Evolutionary conservation across 2,888 invertebrate genomes (phyloP).

Genomic region (Macaria notata): DNA sequence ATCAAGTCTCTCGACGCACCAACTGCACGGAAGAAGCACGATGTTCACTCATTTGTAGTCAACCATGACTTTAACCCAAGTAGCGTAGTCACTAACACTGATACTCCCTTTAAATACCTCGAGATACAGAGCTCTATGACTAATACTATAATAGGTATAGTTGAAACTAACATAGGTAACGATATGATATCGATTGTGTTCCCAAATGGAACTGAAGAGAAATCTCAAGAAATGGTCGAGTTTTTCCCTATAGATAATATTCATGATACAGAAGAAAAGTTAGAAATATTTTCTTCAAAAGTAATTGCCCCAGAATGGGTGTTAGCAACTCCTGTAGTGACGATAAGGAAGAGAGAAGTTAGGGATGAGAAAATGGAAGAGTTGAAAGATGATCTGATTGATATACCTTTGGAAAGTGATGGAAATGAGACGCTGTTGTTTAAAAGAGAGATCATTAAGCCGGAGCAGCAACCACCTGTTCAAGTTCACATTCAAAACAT

Average conservation of each 20-base stretch:
- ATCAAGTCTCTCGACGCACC: slow-evolving; percentile 77
- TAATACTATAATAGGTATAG: not conserved
- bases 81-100: slow-evolving; percentile 41
- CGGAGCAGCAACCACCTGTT: slow-evolving; percentile 81
- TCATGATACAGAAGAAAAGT: slow-evolving; percentile 35
- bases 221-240: slow-evolving; percentile 34
- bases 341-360: slow-evolving; percentile 62
- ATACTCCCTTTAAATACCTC: slow-evolving; percentile 56
- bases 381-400: slow-evolving; percentile 61
- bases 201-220: slow-evolving; percentile 21
- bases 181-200: slow-evolving; percentile 29
- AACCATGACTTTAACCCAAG: slow-evolving; percentile 57
- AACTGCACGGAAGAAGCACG: slow-evolving; percentile 71
- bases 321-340: slow-evolving; percentile 62
- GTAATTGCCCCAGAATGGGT: slow-evolving; percentile 65
- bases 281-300: slow-evolving; percentile 56
- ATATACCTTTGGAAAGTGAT: slow-evolving; percentile 68
- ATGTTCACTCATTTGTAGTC: slow-evolving; percentile 72
- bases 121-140: slow-evolving; percentile 55
- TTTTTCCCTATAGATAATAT: slow-evolving; percentile 49
- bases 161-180: slow-evolving; percentile 31
- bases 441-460: slow-evolving; percentile 73
- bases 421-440: slow-evolving; percentile 64
- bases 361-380: slow-evolving; percentile 48
- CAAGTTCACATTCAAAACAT: slow-evolving; percentile 87